Evolutionary conservation across 2,888 invertebrate species (phyloP), one percentile per base, ranked within the genome.

Genomic region (Coelogynopora nodosa): DNA sequence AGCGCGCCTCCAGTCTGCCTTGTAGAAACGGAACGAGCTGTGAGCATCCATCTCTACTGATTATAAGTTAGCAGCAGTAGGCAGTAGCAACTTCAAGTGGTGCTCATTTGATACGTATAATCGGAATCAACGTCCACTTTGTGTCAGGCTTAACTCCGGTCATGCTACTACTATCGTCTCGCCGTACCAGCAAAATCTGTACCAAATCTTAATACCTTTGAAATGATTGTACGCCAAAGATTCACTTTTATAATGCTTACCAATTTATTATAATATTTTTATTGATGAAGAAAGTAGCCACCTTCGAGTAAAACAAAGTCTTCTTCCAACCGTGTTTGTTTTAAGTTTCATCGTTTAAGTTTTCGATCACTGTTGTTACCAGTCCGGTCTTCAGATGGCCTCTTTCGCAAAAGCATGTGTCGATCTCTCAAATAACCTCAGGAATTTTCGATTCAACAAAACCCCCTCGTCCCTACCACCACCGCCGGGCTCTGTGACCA

Each of bases 341-440:
- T 13, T 13, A 67, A 67, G 13, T 67, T 67, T 13, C 67, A 13
- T 67, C 13, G 18, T 67, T 13, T 13, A 67, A 13, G 13, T 67
- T 67, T 67, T 18, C n/a, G n/a, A n/a, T n/a, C n/a, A n/a, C n/a
- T n/a, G n/a, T 2, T 80, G 23, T 80, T 80, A 26, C n/a, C 23
- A 27, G 5, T 80, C 23, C 23, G 5, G 49, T 18, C 49, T 49
- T 49, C 49, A 10, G 18, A 86, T 86, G 86, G 29, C 86, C 1
- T 86, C 87, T 28, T 87, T 87, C 27, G 87, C 87, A 49, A 90
- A 90, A 86, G 92, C 91, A 1, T 92, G 91, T 88, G 90, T 91
- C 90, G 92, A 92, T 88, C 89, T 92, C 88, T 91, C 91, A 30
- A 91, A 91, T 88, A 91, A 91, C 81, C 90, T 91, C 86, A 89